These are phyloP conservation scores for Dicrurus megarhynchus DNA, from an alignment of 2,113 vertebrate species.

Conservation along the genomic window DNA sequence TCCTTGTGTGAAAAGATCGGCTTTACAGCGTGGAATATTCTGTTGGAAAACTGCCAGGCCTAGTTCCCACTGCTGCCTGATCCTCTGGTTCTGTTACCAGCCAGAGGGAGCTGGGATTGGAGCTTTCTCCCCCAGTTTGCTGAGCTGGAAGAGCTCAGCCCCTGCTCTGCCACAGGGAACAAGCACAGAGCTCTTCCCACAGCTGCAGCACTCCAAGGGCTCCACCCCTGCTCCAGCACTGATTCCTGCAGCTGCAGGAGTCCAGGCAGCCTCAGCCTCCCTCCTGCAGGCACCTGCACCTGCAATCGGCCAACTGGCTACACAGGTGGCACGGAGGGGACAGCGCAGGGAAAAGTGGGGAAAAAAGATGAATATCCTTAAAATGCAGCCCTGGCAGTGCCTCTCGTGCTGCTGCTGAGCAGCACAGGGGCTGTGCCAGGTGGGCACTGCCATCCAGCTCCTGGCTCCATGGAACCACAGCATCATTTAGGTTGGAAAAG, in stretches of 20 bases:
- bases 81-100: neutral
- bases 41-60: neutral
- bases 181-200: neutral
- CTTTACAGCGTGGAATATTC: neutral
- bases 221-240: neutral
- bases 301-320: neutral
- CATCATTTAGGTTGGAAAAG: neutral
- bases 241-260: neutral
- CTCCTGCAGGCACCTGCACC: neutral
- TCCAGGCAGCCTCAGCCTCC: neutral
- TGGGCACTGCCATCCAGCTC: neutral
- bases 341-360: neutral
- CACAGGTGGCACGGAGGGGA: neutral
- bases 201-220: neutral
- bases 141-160: neutral
- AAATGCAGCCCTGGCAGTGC: neutral
- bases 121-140: neutral
- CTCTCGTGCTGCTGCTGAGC: neutral
- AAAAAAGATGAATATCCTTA: neutral
- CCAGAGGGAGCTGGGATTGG: neutral
- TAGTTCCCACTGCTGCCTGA: neutral
- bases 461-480: neutral
- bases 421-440: neutral
- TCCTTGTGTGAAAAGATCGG: neutral
- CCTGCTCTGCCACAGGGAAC: neutral